Conservation (phyloP, 2,113 vertebrate genomes). For the Pycnonotus jocosus region DNA sequence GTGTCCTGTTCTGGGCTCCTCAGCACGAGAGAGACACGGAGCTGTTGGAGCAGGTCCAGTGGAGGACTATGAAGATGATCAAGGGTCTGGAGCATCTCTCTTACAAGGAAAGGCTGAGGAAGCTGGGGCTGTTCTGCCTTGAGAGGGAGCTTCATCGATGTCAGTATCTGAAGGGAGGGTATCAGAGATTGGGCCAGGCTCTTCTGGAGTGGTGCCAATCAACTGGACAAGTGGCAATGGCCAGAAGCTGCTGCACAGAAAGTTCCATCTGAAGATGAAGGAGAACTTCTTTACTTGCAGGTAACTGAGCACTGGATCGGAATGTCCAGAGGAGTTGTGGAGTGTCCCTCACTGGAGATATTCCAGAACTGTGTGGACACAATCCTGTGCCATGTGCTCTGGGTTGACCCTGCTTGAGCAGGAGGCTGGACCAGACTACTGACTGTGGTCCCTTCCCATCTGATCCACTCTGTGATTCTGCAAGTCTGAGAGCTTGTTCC, state of each 20-base stretch:
- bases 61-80: accelerated
- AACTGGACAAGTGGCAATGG: not conserved
- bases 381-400: not conserved
- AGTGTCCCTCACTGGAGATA: not conserved
- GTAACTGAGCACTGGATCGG: not conserved
- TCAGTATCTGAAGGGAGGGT: not conserved
- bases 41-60: not conserved
- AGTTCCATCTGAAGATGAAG: not conserved
- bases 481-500: not conserved
- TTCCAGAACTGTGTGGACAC: not conserved
- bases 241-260: not conserved
- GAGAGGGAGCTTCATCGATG: not conserved
- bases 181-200: not conserved
- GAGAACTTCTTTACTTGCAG: not conserved
- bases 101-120: not conserved
- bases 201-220: not conserved
- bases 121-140: not conserved
- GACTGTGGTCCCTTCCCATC: not conserved
- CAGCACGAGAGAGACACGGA: not conserved
- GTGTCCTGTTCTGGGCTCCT: not conserved
- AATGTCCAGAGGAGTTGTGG: not conserved
- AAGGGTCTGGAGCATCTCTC: not conserved
- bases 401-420: not conserved
- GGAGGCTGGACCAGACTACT: not conserved
- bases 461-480: not conserved